Base-by-base conservation (phyloP, 2,888 invertebrate species). In the Tanytarsus gracilentus region DNA sequence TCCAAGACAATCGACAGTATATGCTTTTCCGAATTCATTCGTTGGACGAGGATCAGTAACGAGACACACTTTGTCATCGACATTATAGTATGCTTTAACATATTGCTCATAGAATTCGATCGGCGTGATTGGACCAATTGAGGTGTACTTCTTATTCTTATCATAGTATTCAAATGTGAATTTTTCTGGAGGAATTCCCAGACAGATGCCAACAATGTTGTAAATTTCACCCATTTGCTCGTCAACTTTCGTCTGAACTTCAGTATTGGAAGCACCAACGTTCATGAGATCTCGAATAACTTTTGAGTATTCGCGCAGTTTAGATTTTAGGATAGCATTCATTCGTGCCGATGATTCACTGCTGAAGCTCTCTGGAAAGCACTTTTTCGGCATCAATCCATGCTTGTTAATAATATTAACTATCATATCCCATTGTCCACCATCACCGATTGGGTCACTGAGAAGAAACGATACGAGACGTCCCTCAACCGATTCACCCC, bases 81-180 rank as follows among this genome's bases (percentile, higher is more conserved):
- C 83, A 71, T 94, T 83, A 71, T 80, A 92, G 53, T 81, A 72
- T 0, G 87, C 85, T 63, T 87, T 85, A 0, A 94, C 86, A 67
- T 84, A 80, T 39, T 81, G 77, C 56, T 85, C 79, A 69, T 94
- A 94, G 71, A 94, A 94, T 61, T 90, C 83, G 30, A 82, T 71
- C 0, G 92, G 86, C 0, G 84, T 83, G 11, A 92, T 77, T 0
- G 85, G 82, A 0, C 92, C 93, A 52, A 92, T 73, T 11, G 75
- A 79, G 63, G 85, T 80, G 73, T 83, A 88, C 9, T 76, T 75
- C 72, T 92, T 91, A 26, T 78, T 78, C 69, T 91, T 92, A 69
- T 87, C 89, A 71, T 90, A 90, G 72, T 84, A 94, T 66, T 87
- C 88, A 81, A 87, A 93, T 1, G 81, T 85, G 69, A 94, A 86